Evolutionary conservation across 1,140 invertebrate genomes (phyloP).

Genomic region (Anadara kagoshimensis): DNA sequence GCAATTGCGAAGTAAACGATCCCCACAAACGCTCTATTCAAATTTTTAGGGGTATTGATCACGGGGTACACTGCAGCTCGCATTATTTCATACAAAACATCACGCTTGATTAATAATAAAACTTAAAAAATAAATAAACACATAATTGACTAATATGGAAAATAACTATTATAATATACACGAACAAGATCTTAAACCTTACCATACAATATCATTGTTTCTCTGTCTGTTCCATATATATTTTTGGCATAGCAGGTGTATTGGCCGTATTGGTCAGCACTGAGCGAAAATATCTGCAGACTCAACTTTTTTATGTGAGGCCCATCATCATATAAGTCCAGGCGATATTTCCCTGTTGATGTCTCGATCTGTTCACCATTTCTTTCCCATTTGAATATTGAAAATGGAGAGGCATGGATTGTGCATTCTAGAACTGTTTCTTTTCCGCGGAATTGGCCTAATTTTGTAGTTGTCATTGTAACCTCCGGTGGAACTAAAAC

Average conservation of each 20-base stretch:
- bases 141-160: no score
- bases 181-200: no score
- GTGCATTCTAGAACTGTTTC: slow-evolving; percentile 85
- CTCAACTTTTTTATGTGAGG: slow-evolving; percentile 76
- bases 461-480: slow-evolving; percentile 54
- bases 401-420: slow-evolving; percentile 91
- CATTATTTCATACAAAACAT: no score
- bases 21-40: no score
- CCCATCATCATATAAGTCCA: slow-evolving; percentile 81
- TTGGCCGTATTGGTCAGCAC: slow-evolving; percentile 45
- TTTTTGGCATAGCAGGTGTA: slow-evolving; percentile 52
- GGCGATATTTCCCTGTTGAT: slow-evolving; percentile 80
- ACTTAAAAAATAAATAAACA: no score
- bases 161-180: no score
- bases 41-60: no score
- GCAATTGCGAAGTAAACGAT: no score
- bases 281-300: slow-evolving; percentile 42
- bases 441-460: slow-evolving; percentile 62
- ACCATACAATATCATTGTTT: slow-evolving; percentile 90
- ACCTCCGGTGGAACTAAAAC: slow-evolving; percentile 69
- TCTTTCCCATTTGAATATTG: slow-evolving; percentile 81
- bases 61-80: no score
- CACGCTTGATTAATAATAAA: no score
- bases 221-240: slow-evolving; percentile 80
- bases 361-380: slow-evolving; percentile 82